Evolutionary conservation across 2,797 vertebrate species (phyloP).

Genomic region (Carapus acus): DNA sequence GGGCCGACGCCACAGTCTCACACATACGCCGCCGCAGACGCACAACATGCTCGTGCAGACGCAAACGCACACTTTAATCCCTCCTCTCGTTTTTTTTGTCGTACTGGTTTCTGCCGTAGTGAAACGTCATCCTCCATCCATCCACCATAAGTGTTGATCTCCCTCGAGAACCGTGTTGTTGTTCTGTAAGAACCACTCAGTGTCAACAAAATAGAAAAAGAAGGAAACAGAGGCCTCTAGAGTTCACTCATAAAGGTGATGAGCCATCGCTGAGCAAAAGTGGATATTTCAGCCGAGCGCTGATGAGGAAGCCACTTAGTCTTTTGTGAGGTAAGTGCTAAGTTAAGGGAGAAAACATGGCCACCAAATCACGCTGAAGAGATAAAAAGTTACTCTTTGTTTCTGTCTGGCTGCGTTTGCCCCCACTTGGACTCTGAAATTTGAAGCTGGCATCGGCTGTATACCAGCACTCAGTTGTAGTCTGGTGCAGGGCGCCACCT

Average conservation of each 20-base stretch:
- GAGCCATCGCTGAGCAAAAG: too few species aligned
- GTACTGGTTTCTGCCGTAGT: constrained; percentile 48
- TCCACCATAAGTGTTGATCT: constrained; percentile 68
- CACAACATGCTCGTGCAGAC: constrained; percentile 20
- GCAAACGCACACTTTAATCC: constrained; percentile 28
- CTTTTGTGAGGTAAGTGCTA: neutral
- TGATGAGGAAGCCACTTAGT: neutral
- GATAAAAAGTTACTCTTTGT: neutral
- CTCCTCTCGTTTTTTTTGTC: too few species aligned
- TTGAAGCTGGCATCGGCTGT: neutral
- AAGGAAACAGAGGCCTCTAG: neutral
- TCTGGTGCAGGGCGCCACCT: constrained; percentile 60
- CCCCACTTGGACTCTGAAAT: neutral
- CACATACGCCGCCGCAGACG: constrained; percentile 20
- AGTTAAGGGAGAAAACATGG: neutral
- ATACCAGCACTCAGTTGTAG: neutral
- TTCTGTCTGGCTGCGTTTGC: neutral
- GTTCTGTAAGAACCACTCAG: constrained; percentile 21
- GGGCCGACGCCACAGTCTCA: constrained; percentile 6
- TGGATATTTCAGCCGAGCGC: neutral
- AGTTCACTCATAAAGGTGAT: too few species aligned
- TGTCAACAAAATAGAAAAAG: neutral
- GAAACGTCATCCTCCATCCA: constrained; percentile 64
- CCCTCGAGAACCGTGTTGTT: constrained; percentile 55
- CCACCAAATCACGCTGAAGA: neutral